Evolutionary conservation across 2,113 vertebrate genomes (phyloP).

Genomic region (Lasiurus borealis): DNA sequence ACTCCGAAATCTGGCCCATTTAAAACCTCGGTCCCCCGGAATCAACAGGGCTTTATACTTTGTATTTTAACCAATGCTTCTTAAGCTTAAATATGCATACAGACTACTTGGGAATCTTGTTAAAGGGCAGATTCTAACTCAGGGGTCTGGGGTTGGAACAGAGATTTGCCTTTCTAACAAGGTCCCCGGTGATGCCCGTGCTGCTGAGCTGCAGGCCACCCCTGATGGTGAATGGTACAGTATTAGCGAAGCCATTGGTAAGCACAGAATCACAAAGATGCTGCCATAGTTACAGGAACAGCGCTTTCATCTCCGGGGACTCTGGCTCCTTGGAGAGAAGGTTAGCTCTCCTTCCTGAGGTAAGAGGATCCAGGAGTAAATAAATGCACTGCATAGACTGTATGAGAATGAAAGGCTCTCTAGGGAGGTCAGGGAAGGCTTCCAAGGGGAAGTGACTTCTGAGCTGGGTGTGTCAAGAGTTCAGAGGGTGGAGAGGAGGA

Average conservation of each 20-base stretch:
- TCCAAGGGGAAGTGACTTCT: not conserved
- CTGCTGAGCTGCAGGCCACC: not conserved
- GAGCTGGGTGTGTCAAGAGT: not conserved
- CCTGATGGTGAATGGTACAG: accelerated
- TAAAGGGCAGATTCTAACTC: not conserved
- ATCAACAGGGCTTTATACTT: not conserved
- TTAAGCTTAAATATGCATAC: not conserved
- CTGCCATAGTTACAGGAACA: not conserved
- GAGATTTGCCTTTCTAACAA: not conserved
- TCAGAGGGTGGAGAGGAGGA: not conserved
- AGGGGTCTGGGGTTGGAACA: not conserved
- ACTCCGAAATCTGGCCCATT: not conserved
- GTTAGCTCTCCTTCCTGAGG: not conserved
- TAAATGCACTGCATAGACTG: not conserved
- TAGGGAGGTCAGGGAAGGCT: not conserved
- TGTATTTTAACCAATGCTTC: not conserved
- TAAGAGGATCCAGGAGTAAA: not conserved
- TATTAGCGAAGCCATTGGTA: not conserved
- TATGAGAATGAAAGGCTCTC: not conserved
- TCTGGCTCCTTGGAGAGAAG: not conserved
- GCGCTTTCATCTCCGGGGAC: not conserved
- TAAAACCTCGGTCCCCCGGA: not conserved
- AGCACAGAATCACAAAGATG: not conserved
- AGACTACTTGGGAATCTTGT: not conserved
- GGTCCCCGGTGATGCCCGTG: not conserved